phyloP scores from a whole-genome alignment of 2,888 invertebrate genomes.

The Parnassius glacialis region DNA sequence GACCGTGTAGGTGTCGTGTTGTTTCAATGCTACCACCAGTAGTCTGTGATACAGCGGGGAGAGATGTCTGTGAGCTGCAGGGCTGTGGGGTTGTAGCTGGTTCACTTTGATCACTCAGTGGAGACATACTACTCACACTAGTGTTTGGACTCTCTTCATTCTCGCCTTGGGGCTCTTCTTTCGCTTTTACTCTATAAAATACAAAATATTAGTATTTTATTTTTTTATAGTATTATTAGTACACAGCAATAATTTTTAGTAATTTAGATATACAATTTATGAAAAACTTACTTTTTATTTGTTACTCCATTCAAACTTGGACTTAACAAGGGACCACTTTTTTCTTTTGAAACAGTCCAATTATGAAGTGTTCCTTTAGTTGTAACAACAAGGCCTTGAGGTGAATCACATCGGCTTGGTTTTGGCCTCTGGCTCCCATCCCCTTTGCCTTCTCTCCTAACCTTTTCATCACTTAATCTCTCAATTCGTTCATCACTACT shows the following conservation, averaged over 20 bases:
- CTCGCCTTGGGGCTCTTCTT: conserved; percentile 52
- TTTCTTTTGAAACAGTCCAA: conserved; percentile 71
- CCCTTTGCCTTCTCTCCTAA: conserved; percentile 32
- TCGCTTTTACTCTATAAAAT: conserved; percentile 55
- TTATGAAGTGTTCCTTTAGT: conserved; percentile 66
- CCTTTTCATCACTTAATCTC: conserved; percentile 35
- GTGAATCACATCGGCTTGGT: conserved; percentile 59
- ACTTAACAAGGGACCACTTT: conserved; percentile 63
- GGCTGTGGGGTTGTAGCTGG: conserved; percentile 45
- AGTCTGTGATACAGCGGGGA: conserved; percentile 25
- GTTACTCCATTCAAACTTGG: conserved; percentile 76
- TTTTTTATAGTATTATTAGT: too few relatives aligned
- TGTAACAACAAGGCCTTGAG: conserved; percentile 55
- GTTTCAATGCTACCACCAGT: conserved; percentile 42
- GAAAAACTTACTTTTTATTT: conserved; percentile 60
- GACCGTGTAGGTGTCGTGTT: conserved; percentile 83
- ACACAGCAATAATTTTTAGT: neutral
- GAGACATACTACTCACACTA: conserved; percentile 73
- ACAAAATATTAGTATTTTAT: too few relatives aligned
- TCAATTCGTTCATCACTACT: conserved; percentile 67
- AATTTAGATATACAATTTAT: neutral
- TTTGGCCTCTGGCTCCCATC: conserved; percentile 50
- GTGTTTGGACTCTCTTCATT: conserved; percentile 67
- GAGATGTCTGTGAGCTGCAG: conserved; percentile 24
- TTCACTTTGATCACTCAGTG: conserved; percentile 64